Conservation (phyloP, 2,888 invertebrate species). For the Caenorhabditis becei region DNA sequence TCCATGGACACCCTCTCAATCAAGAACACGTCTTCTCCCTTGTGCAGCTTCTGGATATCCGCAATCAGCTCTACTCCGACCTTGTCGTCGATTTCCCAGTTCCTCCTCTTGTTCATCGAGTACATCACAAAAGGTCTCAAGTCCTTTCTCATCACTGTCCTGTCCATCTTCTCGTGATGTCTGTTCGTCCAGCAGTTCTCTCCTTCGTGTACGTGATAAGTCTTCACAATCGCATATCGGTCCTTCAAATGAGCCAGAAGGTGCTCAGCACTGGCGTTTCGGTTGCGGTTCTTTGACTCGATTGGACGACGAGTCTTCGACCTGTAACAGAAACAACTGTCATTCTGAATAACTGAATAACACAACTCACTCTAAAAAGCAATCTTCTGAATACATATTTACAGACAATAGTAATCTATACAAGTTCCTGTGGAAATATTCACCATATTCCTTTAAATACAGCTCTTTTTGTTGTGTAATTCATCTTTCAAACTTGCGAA, state of each 20-base stretch:
- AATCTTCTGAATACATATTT: constrained; percentile 6
- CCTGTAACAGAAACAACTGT: neutral
- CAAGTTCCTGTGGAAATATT: neutral
- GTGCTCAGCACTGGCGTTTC: constrained; percentile 32
- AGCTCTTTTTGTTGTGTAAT: constrained; percentile 16
- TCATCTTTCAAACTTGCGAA: constrained; percentile 4
- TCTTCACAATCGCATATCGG: constrained; percentile 27
- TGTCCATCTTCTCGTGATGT: constrained; percentile 52
- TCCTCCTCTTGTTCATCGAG: constrained; percentile 46
- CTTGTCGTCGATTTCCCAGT: constrained; percentile 33
- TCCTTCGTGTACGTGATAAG: constrained; percentile 32
- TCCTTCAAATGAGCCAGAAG: constrained; percentile 30
- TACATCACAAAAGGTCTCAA: constrained; percentile 40
- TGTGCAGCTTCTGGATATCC: constrained; percentile 35
- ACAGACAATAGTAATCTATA: neutral
- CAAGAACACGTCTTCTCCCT: constrained; percentile 29
- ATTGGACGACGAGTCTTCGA: constrained; percentile 33
- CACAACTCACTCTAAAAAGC: neutral
- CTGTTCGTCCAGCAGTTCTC: constrained; percentile 29
- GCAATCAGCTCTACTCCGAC: constrained; percentile 13
- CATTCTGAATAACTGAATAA: neutral
- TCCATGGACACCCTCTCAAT: constrained; percentile 35
- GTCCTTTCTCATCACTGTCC: constrained; percentile 50
- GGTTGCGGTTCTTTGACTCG: constrained; percentile 29
- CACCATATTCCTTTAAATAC: neutral